phyloP scores from a whole-genome alignment of 2,797 vertebrate species.

The Anguilla anguilla region DNA sequence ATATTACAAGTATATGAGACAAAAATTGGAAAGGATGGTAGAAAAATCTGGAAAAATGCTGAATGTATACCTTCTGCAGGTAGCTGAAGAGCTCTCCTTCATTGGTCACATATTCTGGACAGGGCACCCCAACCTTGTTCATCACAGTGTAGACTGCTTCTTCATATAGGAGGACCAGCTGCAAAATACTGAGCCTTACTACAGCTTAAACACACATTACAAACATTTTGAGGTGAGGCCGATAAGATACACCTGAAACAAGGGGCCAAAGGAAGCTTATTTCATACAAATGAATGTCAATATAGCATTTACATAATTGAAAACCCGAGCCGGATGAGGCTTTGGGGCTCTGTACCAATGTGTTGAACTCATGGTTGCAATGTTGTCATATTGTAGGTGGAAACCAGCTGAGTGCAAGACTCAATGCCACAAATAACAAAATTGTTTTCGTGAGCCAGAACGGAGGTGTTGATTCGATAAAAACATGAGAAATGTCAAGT shows the following conservation, averaged over 20 bases:
- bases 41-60: neutral
- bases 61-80: conserved; percentile 75
- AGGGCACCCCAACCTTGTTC: conserved; percentile 78
- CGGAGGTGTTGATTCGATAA: neutral
- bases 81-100: conserved; percentile 82
- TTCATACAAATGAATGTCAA: neutral
- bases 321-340: too few relatives aligned
- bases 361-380: neutral
- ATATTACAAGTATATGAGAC: neutral
- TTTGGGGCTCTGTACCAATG: neutral
- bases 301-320: neutral
- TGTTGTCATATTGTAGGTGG: conserved; percentile 1
- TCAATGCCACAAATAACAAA: neutral
- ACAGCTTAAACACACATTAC: neutral
- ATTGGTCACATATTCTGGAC: conserved; percentile 77
- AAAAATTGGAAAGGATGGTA: neutral
- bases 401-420: neutral
- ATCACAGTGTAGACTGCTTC: conserved; percentile 85
- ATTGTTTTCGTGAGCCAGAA: conserved; percentile 4
- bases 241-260: neutral
- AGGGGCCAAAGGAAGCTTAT: neutral
- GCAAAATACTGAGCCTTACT: conserved; percentile 46
- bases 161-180: conserved; percentile 86
- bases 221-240: neutral
- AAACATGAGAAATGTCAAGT: neutral